phyloP scores from a whole-genome alignment of 1,140 invertebrate species.

The Drosophila ambigua region DNA sequence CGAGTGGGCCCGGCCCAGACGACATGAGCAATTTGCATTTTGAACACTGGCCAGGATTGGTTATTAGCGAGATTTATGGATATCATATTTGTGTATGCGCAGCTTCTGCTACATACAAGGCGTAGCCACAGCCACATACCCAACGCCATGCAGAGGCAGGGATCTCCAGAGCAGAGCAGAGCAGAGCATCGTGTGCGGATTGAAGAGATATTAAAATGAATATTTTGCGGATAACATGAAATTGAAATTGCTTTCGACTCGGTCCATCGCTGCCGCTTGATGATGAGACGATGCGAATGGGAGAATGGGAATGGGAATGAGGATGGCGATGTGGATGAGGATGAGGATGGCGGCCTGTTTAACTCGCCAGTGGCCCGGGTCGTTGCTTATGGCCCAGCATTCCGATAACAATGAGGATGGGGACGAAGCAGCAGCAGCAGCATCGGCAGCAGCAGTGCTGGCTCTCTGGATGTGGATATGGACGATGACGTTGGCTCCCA shows the following conservation, averaged over 20 bases:
- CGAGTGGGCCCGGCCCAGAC: constrained; percentile 10
- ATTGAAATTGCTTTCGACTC: constrained; percentile 77
- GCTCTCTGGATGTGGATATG: constrained; percentile 10
- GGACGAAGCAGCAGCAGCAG: constrained; percentile 19
- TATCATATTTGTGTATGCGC: constrained; percentile 62
- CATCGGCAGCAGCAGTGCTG: constrained; percentile 5
- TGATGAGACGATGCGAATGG: constrained; percentile 28
- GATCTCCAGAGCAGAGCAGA: constrained; percentile 1
- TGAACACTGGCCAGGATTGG: constrained; percentile 68
- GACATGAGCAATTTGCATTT: constrained; percentile 80
- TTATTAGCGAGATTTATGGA: constrained; percentile 80
- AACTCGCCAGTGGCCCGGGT: constrained; percentile 42
- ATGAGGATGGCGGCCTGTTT: constrained; percentile 53
- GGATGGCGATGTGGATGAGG: constrained; percentile 21
- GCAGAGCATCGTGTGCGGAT: constrained; percentile 49
- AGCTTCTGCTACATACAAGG: too few species aligned
- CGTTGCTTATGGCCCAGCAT: constrained; percentile 70
- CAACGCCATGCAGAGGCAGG: neutral
- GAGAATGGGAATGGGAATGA: constrained; percentile 36
- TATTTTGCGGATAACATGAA: constrained; percentile 83
- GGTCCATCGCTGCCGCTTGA: constrained; percentile 39
- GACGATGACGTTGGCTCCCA: constrained; percentile 60
- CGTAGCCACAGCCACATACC: neutral
- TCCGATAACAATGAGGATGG: constrained; percentile 74
- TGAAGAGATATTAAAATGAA: constrained; percentile 82